Conservation (phyloP, 2,888 invertebrate genomes). For the Graphium colonna region DNA sequence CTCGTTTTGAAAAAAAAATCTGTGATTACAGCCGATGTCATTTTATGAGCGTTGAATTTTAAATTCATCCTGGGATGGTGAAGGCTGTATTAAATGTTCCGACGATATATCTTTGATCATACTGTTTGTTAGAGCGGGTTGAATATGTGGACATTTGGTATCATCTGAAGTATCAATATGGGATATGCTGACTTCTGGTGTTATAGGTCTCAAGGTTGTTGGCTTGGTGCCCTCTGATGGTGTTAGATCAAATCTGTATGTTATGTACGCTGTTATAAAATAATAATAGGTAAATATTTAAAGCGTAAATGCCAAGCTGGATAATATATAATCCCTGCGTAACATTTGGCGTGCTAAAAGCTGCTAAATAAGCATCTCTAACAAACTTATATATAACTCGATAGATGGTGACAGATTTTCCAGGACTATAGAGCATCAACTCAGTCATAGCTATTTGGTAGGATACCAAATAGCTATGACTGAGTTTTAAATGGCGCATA, state of each 20-base stretch:
- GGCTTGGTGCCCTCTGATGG: not conserved
- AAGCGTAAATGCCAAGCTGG: conserved; percentile 19
- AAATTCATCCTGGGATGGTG: conserved; percentile 16
- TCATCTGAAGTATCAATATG: not conserved
- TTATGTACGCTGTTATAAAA: conserved; percentile 21
- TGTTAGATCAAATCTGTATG: conserved; percentile 15
- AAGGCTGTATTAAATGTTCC: not conserved
- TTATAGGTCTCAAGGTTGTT: not conserved
- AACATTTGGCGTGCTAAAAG: conserved; percentile 24
- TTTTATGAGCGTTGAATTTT: conserved; percentile 16
- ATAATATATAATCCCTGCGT: conserved; percentile 22
- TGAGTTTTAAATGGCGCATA: conserved; percentile 26
- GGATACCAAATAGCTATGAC: no score
- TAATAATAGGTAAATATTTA: conserved; percentile 22
- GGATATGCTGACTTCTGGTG: no score
- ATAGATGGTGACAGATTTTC: conserved; percentile 26
- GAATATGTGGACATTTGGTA: not conserved
- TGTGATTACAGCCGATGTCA: conserved; percentile 24
- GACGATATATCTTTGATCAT: not conserved
- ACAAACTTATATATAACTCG: no score
- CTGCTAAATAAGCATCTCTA: no score
- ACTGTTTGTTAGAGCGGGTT: not conserved
- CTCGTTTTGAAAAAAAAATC: no score
- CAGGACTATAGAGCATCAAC: conserved; percentile 26
- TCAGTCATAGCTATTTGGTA: conserved; percentile 25